These are phyloP conservation scores for Drosophila longiperda DNA, from an alignment of 2,888 invertebrate species.

Conservation along the genomic window DNA sequence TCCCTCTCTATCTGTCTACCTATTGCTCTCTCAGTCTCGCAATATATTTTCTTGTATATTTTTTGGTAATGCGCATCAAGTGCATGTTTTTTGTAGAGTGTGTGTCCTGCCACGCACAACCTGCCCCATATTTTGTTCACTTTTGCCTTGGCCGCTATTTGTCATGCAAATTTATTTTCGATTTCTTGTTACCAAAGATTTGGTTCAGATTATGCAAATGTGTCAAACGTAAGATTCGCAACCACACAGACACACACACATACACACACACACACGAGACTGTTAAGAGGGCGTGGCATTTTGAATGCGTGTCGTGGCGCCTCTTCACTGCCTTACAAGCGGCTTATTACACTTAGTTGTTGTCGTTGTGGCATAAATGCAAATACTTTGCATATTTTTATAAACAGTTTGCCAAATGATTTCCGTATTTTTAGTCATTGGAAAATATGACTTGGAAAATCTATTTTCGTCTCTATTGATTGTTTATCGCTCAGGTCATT, in stretches of 20 bases:
- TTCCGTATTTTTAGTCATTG: constrained; percentile 51
- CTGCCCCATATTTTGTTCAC: constrained; percentile 26
- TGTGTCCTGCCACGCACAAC: constrained; percentile 15
- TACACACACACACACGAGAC: constrained; percentile 2
- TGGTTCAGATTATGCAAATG: constrained; percentile 77
- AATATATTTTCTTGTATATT: constrained; percentile 19
- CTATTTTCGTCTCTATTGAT: constrained; percentile 66
- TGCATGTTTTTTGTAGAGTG: constrained; percentile 44
- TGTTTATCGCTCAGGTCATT: constrained; percentile 66
- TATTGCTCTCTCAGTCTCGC: neutral
- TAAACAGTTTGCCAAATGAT: constrained; percentile 28
- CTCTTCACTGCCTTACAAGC: constrained; percentile 70
- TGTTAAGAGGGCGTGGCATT: constrained; percentile 13
- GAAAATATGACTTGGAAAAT: constrained; percentile 66
- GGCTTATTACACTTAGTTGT: constrained; percentile 77
- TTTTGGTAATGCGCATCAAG: constrained; percentile 59
- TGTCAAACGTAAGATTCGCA: constrained; percentile 45
- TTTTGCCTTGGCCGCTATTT: constrained; percentile 63
- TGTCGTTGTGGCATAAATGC: constrained; percentile 46
- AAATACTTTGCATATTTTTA: constrained; percentile 70
- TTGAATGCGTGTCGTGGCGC: constrained; percentile 11
- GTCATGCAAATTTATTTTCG: constrained; percentile 81
- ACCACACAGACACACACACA: constrained; percentile 14
- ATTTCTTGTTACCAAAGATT: constrained; percentile 82
- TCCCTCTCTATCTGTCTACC: neutral